Evolutionary conservation across 2,888 invertebrate genomes (phyloP).

Genomic region (Nemotelus nigrinus): DNA sequence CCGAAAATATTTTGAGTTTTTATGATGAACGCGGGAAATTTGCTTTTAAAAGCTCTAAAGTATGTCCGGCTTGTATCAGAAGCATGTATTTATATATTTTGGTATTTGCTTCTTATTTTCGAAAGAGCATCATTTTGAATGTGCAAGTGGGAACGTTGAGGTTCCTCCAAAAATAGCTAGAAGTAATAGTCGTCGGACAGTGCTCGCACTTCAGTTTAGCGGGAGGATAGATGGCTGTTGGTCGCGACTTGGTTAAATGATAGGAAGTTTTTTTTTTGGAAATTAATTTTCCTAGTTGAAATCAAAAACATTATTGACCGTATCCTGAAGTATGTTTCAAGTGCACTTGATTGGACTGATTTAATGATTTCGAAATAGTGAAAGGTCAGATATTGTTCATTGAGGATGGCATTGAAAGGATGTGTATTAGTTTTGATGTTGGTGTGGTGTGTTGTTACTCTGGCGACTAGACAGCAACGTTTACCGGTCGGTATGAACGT

Average conservation of each 20-base stretch:
- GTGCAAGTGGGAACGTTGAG: background rate
- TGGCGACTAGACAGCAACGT: slow-evolving; percentile 18
- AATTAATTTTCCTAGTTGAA: background rate
- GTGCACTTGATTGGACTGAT: too few species aligned
- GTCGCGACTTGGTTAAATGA: background rate
- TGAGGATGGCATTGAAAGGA: slow-evolving; percentile 9
- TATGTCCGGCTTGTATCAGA: too few species aligned
- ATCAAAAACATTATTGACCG: too few species aligned
- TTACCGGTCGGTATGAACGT: slow-evolving; percentile 37
- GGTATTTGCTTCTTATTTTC: too few species aligned
- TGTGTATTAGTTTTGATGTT: background rate
- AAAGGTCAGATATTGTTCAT: background rate
- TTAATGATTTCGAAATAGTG: background rate
- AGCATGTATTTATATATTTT: too few species aligned
- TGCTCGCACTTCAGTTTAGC: slow-evolving; percentile 3
- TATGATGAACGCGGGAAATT: too few species aligned
- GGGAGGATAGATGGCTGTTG: background rate
- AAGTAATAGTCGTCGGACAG: background rate
- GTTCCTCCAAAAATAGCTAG: slow-evolving; percentile 34
- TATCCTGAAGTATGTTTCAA: too few species aligned
- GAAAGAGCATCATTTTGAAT: too few species aligned
- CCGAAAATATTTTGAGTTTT: too few species aligned
- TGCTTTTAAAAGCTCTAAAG: too few species aligned
- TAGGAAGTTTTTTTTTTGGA: background rate
- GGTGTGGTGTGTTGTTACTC: background rate